Evolutionary conservation across 2,797 vertebrate species (phyloP).

Genomic region (Lacerta viridis): DNA sequence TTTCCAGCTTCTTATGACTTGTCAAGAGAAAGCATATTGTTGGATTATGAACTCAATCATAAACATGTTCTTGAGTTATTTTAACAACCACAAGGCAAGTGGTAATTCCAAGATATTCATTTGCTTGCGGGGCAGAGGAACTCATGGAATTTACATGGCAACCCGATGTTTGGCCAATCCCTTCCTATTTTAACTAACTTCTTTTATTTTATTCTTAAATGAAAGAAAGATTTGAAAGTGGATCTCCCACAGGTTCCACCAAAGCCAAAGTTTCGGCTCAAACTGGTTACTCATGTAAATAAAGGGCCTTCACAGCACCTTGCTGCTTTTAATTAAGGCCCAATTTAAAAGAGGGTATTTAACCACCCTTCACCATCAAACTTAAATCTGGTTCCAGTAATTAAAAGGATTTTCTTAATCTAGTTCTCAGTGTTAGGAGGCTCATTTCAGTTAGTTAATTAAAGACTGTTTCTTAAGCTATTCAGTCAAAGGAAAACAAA

Average conservation of each 20-base stretch:
- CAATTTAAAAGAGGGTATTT: slow-evolving; percentile 64
- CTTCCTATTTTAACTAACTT: slow-evolving; percentile 71
- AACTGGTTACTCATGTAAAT: slow-evolving; percentile 64
- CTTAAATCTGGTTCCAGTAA: slow-evolving; percentile 78
- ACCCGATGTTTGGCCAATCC: slow-evolving; percentile 29
- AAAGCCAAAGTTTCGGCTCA: slow-evolving; percentile 49
- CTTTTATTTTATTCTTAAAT: slow-evolving; percentile 60
- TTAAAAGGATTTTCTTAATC: slow-evolving; percentile 80
- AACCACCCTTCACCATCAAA: slow-evolving; percentile 74
- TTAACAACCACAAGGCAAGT: background rate
- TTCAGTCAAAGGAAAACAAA: slow-evolving; percentile 68
- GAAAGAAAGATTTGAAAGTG: slow-evolving; percentile 57
- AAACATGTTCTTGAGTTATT: background rate
- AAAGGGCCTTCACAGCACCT: slow-evolving; percentile 63
- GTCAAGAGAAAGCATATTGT: slow-evolving; percentile 16
- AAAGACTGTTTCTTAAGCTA: slow-evolving; percentile 74
- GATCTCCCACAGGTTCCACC: slow-evolving; percentile 44
- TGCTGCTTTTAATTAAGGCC: slow-evolving; percentile 68
- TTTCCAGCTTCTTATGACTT: slow-evolving; percentile 1
- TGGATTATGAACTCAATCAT: slow-evolving; percentile 31
- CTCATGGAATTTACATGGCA: background rate
- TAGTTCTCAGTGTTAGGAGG: slow-evolving; percentile 70
- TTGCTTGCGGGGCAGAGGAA: slow-evolving; percentile 46
- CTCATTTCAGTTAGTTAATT: slow-evolving; percentile 75
- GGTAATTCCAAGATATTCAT: slow-evolving; percentile 43